Evolutionary conservation across 2,797 vertebrate species (phyloP), one percentile per base, ranked within the genome.

Genomic region (Danio choprae): DNA sequence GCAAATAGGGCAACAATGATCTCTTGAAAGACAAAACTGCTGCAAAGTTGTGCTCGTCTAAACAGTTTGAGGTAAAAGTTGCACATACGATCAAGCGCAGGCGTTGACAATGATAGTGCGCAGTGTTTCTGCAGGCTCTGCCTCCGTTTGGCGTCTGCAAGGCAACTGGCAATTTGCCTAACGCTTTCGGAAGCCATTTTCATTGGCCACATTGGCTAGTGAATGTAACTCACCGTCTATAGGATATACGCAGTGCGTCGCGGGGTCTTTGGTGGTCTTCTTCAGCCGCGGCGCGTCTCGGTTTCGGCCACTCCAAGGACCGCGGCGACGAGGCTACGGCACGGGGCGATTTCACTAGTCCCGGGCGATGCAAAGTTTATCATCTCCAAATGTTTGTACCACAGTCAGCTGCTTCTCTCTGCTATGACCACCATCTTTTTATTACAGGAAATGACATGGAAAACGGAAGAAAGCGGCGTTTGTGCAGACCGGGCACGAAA

Each of bases 401-500:
- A 91, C 48, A 94, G 91, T 95, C 94, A 90, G 91, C 93, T 88
- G 93, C 95, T 93, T 94, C 94, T 91, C 88, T 92, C 92, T 92
- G 94, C 95, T 93, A 92, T 95, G 96, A 94, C 95, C 96, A 95
- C 96, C 96, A 97, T 97, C 90, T 96, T 96, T 94, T 95, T 94
- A 95, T 93, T 93, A 96, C 96, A 96, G 97, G 97, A 98, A 97
- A 96, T 97, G 97, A 98, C 96, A 96, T 96, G 93, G 92, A 95
- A 91, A 94, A 95, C 95, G 96, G 96, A 96, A 96, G 95, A 95
- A 94, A 95, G 94, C 91, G 83, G 91, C 85, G 93, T 93, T 92
- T 92, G 92, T 93, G 90, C 92, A 93, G 89, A 88, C 88, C 74
- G 22, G 93, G 92, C 91, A 91, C 89, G 89, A 93, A 91, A 89